phyloP scores from a whole-genome alignment of 2,888 invertebrate genomes.

The Latheticus oryzae region DNA sequence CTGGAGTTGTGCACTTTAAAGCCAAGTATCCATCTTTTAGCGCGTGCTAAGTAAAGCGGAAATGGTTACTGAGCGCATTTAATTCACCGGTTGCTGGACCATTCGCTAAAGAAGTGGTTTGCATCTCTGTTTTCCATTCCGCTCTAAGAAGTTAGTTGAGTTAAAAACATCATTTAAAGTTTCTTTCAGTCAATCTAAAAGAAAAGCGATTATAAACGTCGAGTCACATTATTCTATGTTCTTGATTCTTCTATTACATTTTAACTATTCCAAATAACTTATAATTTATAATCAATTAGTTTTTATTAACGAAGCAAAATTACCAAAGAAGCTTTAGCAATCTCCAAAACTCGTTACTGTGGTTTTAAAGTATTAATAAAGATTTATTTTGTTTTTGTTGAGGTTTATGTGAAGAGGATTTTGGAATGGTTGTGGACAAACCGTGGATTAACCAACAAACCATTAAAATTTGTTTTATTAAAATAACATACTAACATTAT shows the following conservation, averaged over 20 bases:
- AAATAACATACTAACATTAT: conserved; percentile 12
- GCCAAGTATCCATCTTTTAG: conserved; percentile 15
- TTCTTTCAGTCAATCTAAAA: neutral
- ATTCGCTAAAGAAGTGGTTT: conserved; percentile 10
- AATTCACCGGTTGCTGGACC: conserved; percentile 11
- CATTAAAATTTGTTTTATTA: conserved; percentile 36
- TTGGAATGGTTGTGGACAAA: conserved; percentile 16
- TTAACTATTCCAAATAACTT: no score
- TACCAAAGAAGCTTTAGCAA: neutral
- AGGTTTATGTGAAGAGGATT: conserved; percentile 23
- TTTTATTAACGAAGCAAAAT: conserved; percentile 7
- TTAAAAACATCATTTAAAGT: conserved; percentile 7
- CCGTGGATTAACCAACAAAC: conserved; percentile 3
- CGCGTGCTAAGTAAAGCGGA: conserved; percentile 23
- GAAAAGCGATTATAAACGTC: no score
- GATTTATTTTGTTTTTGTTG: conserved; percentile 29
- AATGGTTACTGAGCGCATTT: conserved; percentile 6
- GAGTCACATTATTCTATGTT: no score
- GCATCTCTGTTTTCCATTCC: conserved; percentile 12
- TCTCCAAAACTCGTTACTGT: conserved; percentile 10
- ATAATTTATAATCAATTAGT: conserved; percentile 23
- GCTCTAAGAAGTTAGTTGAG: conserved; percentile 9
- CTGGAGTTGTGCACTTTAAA: conserved; percentile 17
- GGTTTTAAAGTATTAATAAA: conserved; percentile 27
- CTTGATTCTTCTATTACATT: no score